These are phyloP conservation scores for Lagria hirta DNA, from an alignment of 2,888 invertebrate species.

Conservation along the genomic window DNA sequence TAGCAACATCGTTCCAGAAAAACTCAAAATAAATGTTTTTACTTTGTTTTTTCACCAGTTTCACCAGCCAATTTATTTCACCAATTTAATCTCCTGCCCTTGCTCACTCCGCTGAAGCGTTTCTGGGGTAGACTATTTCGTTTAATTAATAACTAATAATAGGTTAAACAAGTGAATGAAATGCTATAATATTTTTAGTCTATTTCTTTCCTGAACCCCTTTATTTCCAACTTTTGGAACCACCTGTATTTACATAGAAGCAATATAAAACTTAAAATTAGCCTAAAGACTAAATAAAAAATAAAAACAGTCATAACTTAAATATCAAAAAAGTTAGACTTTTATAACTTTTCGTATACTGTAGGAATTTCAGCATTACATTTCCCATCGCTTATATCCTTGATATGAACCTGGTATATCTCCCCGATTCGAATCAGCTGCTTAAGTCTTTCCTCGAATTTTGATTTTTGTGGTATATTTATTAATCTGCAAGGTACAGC, in stretches of 20 bases:
- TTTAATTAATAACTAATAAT: too few species aligned
- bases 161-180: too few species aligned
- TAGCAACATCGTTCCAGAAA: too few species aligned
- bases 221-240: neutral
- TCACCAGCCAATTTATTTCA: too few species aligned
- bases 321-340: too few species aligned
- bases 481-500: constrained; percentile 8
- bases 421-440: constrained; percentile 4
- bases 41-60: too few species aligned
- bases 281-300: neutral
- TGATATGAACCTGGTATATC: constrained; percentile 7
- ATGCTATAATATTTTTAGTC: neutral
- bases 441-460: constrained; percentile 1
- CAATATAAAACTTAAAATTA: neutral
- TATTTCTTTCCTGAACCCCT: neutral
- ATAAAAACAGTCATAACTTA: constrained; percentile 2
- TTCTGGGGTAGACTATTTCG: too few species aligned
- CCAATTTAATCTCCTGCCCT: too few species aligned
- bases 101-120: too few species aligned
- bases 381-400: constrained; percentile 9
- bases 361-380: constrained; percentile 7
- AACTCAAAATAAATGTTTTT: too few species aligned
- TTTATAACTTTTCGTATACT: constrained; percentile 6
- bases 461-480: constrained; percentile 4
- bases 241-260: neutral